Base-by-base conservation (phyloP, 1,140 invertebrate genomes). In the Triops cancriformis region DNA sequence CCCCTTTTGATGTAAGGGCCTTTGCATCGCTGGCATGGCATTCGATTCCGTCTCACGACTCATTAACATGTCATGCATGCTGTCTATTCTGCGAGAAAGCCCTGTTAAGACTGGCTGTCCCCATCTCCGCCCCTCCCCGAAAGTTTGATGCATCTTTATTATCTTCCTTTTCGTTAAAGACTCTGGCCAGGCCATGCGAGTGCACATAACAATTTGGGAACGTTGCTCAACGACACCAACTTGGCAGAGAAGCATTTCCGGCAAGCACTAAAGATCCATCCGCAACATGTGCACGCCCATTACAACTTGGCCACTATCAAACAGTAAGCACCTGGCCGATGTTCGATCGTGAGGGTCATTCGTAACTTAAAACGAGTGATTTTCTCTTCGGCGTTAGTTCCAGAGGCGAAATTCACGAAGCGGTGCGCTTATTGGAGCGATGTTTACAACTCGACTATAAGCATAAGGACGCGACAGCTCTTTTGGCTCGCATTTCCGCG, bases 151-250 rank as follows among this genome's bases (percentile, higher is more conserved):
- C 23, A 75, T 75, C 6, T 28, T 77, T 64, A 11, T 64, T 75
- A 73, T 77, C 26, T 77, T 12, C 14, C 31, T 79, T 80, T 79
- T 86, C 87, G 72, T 83, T 81, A 11, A 81, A 95, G 94, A 82
- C 83, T 95, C 76, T 95, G 93, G 91, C 93, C 93, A 27, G 88
- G 89, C 26, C 94, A 95, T 83, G 91, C 93, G 0, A 94, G 93
- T 83, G 93, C 93, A 0, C 92, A 94, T 84, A 96, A 95, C 83
- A 96, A 96, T 85, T 87, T 96, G 37, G 94, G 93, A 14, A 94
- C 93, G 0, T 83, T 95, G 77, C 87, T 95, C 73, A 85, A 86
- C 18, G 82, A 86, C 77, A 77, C 78, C 1, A 77, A 76, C 9
- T 87, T 90, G 81, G 92, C 93, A 4, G 92, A 94, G 82, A 83